phyloP scores from a whole-genome alignment of 2,888 invertebrate species.

The Nephrotoma guestfalica region DNA sequence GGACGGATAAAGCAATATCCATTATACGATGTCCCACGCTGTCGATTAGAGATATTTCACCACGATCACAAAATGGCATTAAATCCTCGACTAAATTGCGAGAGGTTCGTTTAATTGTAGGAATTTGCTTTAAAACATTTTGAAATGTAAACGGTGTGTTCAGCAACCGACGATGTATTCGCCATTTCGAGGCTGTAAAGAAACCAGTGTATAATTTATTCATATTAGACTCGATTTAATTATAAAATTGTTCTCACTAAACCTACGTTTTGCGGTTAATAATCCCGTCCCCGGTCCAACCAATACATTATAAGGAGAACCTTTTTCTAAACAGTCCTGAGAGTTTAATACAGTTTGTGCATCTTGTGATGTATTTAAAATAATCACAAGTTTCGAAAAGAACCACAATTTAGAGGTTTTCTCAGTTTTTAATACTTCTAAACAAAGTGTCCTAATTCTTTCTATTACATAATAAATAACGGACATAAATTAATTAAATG shows the following conservation, averaged over 20 bases:
- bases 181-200: not conserved
- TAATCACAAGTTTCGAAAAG: not conserved
- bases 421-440: not conserved
- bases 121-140: not conserved
- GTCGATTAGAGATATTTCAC: not conserved
- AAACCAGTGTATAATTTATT: too few relatives aligned
- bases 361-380: not conserved
- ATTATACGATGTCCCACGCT: not conserved
- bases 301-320: not conserved
- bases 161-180: not conserved
- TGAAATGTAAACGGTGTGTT: not conserved
- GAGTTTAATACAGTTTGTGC: not conserved
- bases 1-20: not conserved
- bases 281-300: not conserved
- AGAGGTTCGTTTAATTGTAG: not conserved
- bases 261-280: not conserved
- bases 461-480: not conserved
- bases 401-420: not conserved
- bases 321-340: not conserved
- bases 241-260: not conserved
- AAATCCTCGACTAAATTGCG: not conserved
- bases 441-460: not conserved
- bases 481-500: not conserved
- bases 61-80: not conserved
- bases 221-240: too few relatives aligned